Evolutionary conservation across 2,888 invertebrate species (phyloP), one percentile per base, ranked within the genome.

Genomic region (Automeris io): DNA sequence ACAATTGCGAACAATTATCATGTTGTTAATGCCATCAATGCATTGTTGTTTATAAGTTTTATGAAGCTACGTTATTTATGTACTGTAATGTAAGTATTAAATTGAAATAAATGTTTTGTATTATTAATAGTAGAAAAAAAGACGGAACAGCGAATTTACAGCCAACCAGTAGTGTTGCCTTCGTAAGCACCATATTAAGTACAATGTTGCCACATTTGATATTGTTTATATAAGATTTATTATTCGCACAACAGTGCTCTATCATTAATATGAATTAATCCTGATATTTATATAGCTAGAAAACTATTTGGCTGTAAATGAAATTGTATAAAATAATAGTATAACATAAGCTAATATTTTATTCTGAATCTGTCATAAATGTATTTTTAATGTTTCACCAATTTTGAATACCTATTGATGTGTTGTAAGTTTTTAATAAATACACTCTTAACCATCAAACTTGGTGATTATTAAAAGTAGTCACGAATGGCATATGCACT

Each of bases 11-110:
- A n/a, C 29, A 29, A 29, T 29, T n/a, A 12, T 26, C 12, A 23
- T n/a, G 16, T 34, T 6, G 16, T 34, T 13, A 24, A 16, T n/a
- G 13, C 8, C 5, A 22, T 34, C 34, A 66, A 62, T 54, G 46
- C 61, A 64, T 60, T 56, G 47, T 59, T 58, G 47, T 63, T 65
- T 60, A 59, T 19, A 19, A 58, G 60, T 29, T 29, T 63, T 64
- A 51, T 61, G 47, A 54, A 54, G 50, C 61, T 63, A 62, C 72
- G 68, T 71, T 64, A 70, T 73, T 75, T 67, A 66, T 69, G 67
- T 70, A 71, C 57, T 56, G 61, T 65, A 36, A 63, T 58, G 52
- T 71, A 70, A 70, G 66, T 71, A 65, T 62, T 68, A 62, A 70
- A 63, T 64, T 55, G 51, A 61, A 59, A 57, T 56, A 57, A 60